Evolutionary conservation across 92 coral and sea anemone genomes (phyloP).

Genomic region (Porites cylindrica): DNA sequence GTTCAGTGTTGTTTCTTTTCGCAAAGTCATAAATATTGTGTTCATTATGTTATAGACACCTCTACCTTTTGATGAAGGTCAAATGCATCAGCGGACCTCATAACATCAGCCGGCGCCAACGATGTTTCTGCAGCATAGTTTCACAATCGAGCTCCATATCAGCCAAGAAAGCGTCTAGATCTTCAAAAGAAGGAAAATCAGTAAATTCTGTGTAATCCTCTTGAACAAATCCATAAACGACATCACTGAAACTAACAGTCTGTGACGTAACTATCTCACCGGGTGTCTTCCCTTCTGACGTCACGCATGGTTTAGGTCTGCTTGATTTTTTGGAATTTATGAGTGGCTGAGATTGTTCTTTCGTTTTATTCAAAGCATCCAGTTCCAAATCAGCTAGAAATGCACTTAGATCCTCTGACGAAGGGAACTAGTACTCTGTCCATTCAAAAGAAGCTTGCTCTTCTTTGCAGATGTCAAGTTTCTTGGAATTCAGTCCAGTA

Average conservation of each 20-base stretch:
- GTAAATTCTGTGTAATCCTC: conserved; percentile 25
- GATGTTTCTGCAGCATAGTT: background rate
- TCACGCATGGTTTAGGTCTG: background rate
- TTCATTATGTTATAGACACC: background rate
- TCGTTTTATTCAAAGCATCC: background rate
- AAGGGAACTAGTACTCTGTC: conserved; percentile 53
- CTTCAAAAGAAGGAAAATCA: conserved; percentile 78
- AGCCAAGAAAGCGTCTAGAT: conserved; percentile 74
- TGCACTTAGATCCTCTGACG: conserved; percentile 74
- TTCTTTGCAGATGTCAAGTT: background rate
- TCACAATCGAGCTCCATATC: conserved; percentile 54
- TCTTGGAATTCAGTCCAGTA: background rate
- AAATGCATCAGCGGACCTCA: background rate
- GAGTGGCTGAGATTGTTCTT: background rate
- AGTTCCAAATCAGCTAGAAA: conserved; percentile 74
- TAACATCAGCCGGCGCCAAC: background rate
- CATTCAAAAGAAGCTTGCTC: background rate
- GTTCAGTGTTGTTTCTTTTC: background rate
- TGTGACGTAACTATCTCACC: background rate
- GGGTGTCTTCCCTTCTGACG: background rate
- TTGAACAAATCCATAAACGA: background rate
- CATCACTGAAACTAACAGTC: background rate
- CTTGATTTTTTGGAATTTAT: background rate
- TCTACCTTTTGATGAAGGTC: background rate
- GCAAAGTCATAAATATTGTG: background rate